These are phyloP conservation scores for Leucozona laternaria DNA, from an alignment of 2,888 invertebrate species.

Conservation along the genomic window DNA sequence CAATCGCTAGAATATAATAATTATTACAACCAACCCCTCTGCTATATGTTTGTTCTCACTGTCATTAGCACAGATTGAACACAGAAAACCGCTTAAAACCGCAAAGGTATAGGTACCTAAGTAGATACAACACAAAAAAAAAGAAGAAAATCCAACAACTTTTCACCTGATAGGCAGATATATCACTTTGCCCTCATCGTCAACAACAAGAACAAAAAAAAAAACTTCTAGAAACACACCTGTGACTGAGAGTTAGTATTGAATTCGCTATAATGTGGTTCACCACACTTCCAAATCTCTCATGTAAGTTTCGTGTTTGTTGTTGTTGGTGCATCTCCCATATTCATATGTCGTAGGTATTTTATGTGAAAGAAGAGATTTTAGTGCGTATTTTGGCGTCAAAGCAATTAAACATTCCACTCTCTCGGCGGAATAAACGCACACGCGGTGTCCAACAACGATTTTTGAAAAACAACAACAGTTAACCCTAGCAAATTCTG, in stretches of 20 bases:
- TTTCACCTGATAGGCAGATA: constrained; percentile 62
- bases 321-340: neutral
- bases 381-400: constrained; percentile 15
- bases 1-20: neutral
- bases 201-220: constrained; percentile 40
- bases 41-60: constrained; percentile 1
- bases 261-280: constrained; percentile 39
- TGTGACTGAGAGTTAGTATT: constrained; percentile 20
- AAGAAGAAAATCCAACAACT: constrained; percentile 21
- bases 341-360: neutral
- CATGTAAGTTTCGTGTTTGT: constrained; percentile 5
- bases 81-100: constrained; percentile 54
- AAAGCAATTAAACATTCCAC: constrained; percentile 62
- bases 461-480: constrained; percentile 38
- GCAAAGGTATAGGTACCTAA: neutral
- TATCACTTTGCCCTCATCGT: constrained; percentile 31
- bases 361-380: constrained; percentile 32
- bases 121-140: neutral
- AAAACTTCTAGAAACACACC: neutral
- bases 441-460: neutral
- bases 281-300: constrained; percentile 40
- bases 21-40: neutral
- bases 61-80: constrained; percentile 19
- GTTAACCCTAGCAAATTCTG: constrained; percentile 64
- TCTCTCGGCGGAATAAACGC: neutral